These are phyloP conservation scores for Bombylius major DNA, from an alignment of 2,888 invertebrate species.

Conservation along the genomic window DNA sequence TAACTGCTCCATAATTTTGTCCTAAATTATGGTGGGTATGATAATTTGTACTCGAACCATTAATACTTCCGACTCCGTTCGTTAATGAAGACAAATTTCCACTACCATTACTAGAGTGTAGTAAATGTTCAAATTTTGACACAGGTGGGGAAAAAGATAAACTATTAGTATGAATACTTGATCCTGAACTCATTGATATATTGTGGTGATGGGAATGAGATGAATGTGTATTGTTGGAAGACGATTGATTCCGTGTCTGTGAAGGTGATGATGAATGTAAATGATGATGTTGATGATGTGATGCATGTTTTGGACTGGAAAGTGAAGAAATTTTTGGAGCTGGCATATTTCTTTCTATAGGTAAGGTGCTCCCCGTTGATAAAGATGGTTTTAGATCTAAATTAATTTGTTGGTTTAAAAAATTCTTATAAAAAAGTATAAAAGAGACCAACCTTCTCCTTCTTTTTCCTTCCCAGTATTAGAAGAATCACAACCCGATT, in stretches of 20 bases:
- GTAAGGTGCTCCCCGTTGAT: conserved; percentile 19
- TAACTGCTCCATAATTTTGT: conserved; percentile 26
- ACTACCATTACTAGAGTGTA: conserved; percentile 17
- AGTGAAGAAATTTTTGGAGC: conserved; percentile 16
- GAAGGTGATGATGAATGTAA: conserved; percentile 18
- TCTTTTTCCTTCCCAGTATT: conserved; percentile 17
- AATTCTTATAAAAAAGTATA: not conserved
- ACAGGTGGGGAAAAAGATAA: conserved; percentile 18
- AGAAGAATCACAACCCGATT: conserved; percentile 43
- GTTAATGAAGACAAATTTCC: conserved; percentile 11
- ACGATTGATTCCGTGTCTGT: conserved; percentile 10
- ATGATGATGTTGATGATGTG: conserved; percentile 18
- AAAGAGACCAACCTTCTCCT: conserved; percentile 20
- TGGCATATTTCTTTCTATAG: conserved; percentile 21
- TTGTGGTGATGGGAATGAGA: conserved; percentile 16
- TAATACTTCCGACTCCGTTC: conserved; percentile 2
- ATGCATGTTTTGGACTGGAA: conserved; percentile 17
- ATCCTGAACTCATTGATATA: conserved; percentile 19
- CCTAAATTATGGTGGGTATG: conserved; percentile 21
- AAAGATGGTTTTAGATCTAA: conserved; percentile 32
- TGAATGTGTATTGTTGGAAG: conserved; percentile 8
- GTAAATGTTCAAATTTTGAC: conserved; percentile 25
- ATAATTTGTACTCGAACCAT: conserved; percentile 25
- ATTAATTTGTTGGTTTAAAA: not conserved
- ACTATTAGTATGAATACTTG: conserved; percentile 16